Percentiles rank a stretch among this genome's conserved stretches.
Evolutionary conservation across 2,888 invertebrate genomes (phyloP).

Genomic region (Cancer borealis): DNA sequence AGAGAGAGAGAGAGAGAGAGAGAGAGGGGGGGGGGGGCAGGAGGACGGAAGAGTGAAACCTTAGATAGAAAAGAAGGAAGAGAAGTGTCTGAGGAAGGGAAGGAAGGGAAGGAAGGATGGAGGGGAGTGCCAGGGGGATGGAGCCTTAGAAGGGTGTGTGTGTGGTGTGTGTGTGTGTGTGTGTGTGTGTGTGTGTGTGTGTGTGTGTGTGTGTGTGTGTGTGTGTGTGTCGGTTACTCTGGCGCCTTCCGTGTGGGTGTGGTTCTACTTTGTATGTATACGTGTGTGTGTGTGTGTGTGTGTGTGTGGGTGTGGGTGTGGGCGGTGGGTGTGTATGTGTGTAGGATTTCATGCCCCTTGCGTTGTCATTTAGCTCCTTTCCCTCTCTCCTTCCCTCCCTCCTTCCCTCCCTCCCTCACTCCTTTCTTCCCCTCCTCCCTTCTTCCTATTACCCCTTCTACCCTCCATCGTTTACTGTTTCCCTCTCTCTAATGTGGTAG

Average conservation of each 20-base stretch:
- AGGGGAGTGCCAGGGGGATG: too few relatives aligned
- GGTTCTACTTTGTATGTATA: not conserved
- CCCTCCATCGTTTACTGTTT: not conserved
- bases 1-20: too few relatives aligned
- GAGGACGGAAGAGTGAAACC: too few relatives aligned
- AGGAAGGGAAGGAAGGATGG: too few relatives aligned
- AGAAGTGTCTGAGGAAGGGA: too few relatives aligned
- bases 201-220: constrained; percentile 17
- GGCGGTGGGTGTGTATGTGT: not conserved
- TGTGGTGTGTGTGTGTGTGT: not conserved
- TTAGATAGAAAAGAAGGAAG: too few relatives aligned
- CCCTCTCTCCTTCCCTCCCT: not conserved
- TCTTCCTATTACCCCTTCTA: not conserved
- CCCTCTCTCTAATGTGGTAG: not conserved
- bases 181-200: not conserved
- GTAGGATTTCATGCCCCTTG: too few relatives aligned
- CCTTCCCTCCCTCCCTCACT: not conserved
- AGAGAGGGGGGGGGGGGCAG: too few relatives aligned
- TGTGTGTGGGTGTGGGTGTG: not conserved
- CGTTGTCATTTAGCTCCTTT: not conserved
- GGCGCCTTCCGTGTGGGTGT: not conserved
- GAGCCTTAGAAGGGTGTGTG: not conserved
- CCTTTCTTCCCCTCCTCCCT: not conserved
- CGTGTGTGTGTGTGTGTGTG: too few relatives aligned
- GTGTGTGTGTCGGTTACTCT: not conserved